These are phyloP conservation scores for Macrostomum lignano DNA, from an alignment of 1,140 invertebrate genomes.

Conservation along the genomic window DNA sequence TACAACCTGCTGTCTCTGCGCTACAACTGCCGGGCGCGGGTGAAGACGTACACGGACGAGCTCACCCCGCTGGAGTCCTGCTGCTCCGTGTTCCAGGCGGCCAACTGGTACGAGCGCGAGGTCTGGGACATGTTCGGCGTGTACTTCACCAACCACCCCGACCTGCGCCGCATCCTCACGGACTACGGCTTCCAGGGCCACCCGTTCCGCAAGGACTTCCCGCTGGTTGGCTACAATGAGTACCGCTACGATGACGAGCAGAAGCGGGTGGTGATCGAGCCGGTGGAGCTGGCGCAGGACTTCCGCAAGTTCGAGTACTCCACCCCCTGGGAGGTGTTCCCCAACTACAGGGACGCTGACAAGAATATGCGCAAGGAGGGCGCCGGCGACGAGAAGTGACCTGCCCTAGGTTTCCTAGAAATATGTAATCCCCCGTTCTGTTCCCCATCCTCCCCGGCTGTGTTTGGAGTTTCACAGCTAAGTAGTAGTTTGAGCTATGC, in stretches of 20 bases:
- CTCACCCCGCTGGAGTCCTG: slow-evolving; percentile 66
- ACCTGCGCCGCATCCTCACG: slow-evolving; percentile 76
- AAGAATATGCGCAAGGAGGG: too few species aligned
- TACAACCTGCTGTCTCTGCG: slow-evolving; percentile 72
- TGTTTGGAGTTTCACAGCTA: too few species aligned
- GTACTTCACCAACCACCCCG: slow-evolving; percentile 84
- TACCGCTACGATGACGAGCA: slow-evolving; percentile 83
- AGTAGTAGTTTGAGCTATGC: too few species aligned
- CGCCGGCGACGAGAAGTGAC: too few species aligned
- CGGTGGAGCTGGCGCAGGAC: slow-evolving; percentile 78
- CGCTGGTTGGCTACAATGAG: slow-evolving; percentile 80
- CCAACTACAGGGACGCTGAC: slow-evolving; percentile 19
- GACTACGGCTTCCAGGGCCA: slow-evolving; percentile 99
- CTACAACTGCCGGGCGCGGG: slow-evolving; percentile 62
- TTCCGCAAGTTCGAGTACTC: slow-evolving; percentile 84
- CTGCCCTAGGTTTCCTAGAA: too few species aligned
- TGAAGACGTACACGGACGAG: slow-evolving; percentile 95
- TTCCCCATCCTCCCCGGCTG: too few species aligned
- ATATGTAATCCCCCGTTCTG: too few species aligned
- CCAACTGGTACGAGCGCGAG: slow-evolving; percentile 90
- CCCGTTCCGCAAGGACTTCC: slow-evolving; percentile 90
- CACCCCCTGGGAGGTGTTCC: slow-evolving; percentile 88
- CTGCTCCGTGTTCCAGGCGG: slow-evolving; percentile 49
- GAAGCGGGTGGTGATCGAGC: slow-evolving; percentile 70
- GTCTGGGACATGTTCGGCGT: slow-evolving; percentile 96